These are phyloP conservation scores for Brevipalpus yothersi DNA, from an alignment of 1,140 invertebrate genomes.

Conservation along the genomic window DNA sequence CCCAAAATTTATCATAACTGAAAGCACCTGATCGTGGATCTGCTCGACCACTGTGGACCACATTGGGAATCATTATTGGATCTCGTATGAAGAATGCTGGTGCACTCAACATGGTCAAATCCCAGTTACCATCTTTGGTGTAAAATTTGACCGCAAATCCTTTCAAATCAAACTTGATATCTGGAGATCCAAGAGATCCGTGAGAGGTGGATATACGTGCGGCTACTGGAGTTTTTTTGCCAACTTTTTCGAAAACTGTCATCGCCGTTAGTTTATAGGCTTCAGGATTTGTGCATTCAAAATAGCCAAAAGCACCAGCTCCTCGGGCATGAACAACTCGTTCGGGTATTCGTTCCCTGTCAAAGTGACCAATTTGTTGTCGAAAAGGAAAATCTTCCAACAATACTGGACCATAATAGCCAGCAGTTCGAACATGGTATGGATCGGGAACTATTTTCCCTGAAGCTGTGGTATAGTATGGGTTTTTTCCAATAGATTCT, in stretches of 20 bases:
- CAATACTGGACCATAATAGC: conserved; percentile 63
- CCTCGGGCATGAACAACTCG: conserved; percentile 94
- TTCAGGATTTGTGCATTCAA: conserved; percentile 41
- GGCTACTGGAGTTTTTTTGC: conserved; percentile 55
- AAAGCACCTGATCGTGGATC: conserved; percentile 80
- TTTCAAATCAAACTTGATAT: conserved; percentile 64
- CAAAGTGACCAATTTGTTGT: conserved; percentile 70
- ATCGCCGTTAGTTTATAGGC: conserved; percentile 62
- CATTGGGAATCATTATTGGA: conserved; percentile 69
- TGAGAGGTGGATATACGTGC: conserved; percentile 61
- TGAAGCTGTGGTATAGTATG: background rate
- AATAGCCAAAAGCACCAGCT: conserved; percentile 88
- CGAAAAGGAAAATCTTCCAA: conserved; percentile 60
- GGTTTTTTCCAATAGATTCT: too few relatives aligned
- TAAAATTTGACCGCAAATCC: conserved; percentile 92
- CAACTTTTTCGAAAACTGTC: conserved; percentile 49
- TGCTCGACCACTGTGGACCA: conserved; percentile 78
- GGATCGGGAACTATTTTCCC: conserved; percentile 26
- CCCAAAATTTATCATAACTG: conserved; percentile 84
- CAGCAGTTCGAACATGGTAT: conserved; percentile 49
- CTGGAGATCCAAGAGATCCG: conserved; percentile 69
- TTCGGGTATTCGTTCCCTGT: conserved; percentile 79
- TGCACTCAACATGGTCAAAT: conserved; percentile 88
- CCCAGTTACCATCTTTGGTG: conserved; percentile 88
- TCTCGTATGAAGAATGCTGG: conserved; percentile 89